phyloP scores from a whole-genome alignment of 2,888 invertebrate genomes.

The Tetranychus piercei region DNA sequence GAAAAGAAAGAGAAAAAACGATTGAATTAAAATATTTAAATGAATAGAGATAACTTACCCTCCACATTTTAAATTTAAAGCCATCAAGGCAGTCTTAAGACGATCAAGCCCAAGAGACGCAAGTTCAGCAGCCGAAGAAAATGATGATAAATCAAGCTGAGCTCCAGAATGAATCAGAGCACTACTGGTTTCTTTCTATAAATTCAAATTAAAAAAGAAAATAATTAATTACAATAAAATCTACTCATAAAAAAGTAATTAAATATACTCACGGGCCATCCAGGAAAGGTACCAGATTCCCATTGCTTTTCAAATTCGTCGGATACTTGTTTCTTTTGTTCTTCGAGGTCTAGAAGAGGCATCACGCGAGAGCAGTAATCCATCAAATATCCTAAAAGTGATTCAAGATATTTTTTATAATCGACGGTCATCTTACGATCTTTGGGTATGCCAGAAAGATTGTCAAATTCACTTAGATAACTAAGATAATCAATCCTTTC shows the following conservation, averaged over 20 bases:
- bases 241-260: constrained; percentile 45
- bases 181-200: constrained; percentile 59
- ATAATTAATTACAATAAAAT: background rate
- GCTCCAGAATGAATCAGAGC: constrained; percentile 85
- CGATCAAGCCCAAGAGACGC: constrained; percentile 91
- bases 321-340: constrained; percentile 45
- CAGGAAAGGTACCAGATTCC: too few relatives aligned
- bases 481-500: constrained; percentile 92
- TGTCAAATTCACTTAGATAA: constrained; percentile 81
- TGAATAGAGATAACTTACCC: constrained; percentile 41
- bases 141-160: constrained; percentile 90
- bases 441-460: constrained; percentile 80
- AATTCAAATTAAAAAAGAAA: constrained; percentile 19
- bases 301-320: too few relatives aligned
- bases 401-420: constrained; percentile 56
- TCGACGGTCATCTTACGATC: constrained; percentile 38
- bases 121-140: constrained; percentile 88
- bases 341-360: constrained; percentile 62
- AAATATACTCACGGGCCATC: too few relatives aligned
- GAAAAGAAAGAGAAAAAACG: background rate
- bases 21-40: background rate
- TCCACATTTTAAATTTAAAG: constrained; percentile 89
- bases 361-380: constrained; percentile 63
- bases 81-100: constrained; percentile 88
- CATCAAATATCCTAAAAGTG: constrained; percentile 63